A percentile compares a stretch with the other conserved stretches of the same genome.
These are phyloP conservation scores for Xanthostigma xanthostigma DNA, from an alignment of 2,888 invertebrate species.

Conservation along the genomic window DNA sequence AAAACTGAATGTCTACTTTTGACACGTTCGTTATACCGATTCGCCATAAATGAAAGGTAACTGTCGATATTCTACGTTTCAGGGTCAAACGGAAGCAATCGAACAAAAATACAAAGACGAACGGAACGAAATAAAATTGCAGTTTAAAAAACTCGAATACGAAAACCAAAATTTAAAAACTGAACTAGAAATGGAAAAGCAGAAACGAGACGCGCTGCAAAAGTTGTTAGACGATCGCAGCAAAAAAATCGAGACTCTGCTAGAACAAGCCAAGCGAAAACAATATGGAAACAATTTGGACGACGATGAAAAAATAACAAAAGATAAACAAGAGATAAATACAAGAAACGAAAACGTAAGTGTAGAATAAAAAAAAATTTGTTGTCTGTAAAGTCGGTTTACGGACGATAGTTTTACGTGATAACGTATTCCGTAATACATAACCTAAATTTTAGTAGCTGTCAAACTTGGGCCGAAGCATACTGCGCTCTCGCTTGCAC, in stretches of 20 bases:
- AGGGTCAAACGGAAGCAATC: neutral
- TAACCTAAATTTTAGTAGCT: no score
- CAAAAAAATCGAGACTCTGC: constrained; percentile 32
- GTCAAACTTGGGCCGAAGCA: no score
- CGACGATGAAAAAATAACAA: constrained; percentile 18
- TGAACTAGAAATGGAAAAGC: constrained; percentile 32
- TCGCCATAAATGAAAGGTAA: neutral
- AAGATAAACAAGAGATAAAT: neutral
- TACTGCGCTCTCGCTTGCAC: no score
- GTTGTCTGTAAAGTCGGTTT: no score
- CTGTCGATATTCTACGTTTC: neutral
- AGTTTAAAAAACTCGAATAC: constrained; percentile 23
- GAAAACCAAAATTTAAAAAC: constrained; percentile 19
- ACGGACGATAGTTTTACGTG: no score
- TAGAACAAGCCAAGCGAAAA: constrained; percentile 30
- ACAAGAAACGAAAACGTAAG: neutral
- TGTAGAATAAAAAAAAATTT: no score
- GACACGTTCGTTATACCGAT: no score
- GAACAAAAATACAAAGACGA: constrained; percentile 1
- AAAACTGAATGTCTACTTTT: no score
- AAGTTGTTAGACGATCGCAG: constrained; percentile 33
- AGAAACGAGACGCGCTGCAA: constrained; percentile 33
- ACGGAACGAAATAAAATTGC: constrained; percentile 18
- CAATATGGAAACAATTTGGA: constrained; percentile 35
- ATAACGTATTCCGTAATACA: no score